Percentiles rank a stretch among this genome's conserved stretches.
Conservation (phyloP, 2,888 invertebrate species). For the Drosophila pegasa region DNA sequence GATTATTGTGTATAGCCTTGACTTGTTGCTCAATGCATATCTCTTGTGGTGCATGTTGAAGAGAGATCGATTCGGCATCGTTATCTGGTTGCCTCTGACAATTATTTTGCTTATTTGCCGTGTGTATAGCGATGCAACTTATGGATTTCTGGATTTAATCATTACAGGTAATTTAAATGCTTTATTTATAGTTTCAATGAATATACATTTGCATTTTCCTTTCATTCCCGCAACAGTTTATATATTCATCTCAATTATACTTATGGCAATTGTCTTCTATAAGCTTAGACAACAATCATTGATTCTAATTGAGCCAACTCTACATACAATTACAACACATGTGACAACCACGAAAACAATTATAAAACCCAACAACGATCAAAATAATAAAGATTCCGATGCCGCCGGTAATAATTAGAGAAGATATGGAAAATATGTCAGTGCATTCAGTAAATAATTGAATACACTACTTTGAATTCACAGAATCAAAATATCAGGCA, state of each 20-base stretch:
- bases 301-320: not conserved
- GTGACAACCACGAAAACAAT: not conserved
- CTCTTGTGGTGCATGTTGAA: constrained; percentile 4
- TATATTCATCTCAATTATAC: constrained; percentile 2
- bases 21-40: constrained; percentile 9
- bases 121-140: constrained; percentile 1
- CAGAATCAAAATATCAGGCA: not conserved
- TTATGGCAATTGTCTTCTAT: constrained; percentile 1
- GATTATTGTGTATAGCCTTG: constrained; percentile 4
- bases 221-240: not conserved
- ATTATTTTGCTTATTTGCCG: not conserved
- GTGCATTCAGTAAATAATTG: too few species aligned
- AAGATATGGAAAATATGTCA: not conserved
- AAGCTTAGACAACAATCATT: constrained; percentile 6
- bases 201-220: not conserved
- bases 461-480: not conserved
- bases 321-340: not conserved
- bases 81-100: not conserved
- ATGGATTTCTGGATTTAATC: constrained; percentile 6
- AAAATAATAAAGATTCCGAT: not conserved
- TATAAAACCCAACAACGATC: not conserved
- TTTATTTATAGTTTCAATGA: too few species aligned
- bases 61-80: constrained; percentile 1
- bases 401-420: not conserved
- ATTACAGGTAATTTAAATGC: not conserved